Evolutionary conservation across 2,888 invertebrate species (phyloP).

Genomic region (Drosophila affinis): DNA sequence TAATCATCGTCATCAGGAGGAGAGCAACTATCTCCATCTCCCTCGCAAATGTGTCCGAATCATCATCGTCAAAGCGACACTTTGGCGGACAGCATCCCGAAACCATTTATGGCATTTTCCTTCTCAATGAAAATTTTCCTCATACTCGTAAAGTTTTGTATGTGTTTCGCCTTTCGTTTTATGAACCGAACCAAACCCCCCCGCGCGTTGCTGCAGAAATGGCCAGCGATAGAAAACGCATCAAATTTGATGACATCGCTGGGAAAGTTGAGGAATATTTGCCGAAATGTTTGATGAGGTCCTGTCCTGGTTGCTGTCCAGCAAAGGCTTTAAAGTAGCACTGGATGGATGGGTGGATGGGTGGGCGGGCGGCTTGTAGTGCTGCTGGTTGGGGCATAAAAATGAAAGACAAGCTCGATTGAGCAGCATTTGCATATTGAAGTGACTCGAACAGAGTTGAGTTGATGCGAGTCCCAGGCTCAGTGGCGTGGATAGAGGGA

Average conservation of each 20-base stretch:
- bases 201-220: slow-evolving; percentile 55
- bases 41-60: slow-evolving; percentile 22
- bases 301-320: slow-evolving; percentile 3
- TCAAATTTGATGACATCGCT: slow-evolving; percentile 62
- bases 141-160: slow-evolving; percentile 65
- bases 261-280: slow-evolving; percentile 34
- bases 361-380: not conserved
- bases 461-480: not conserved
- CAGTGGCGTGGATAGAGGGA: slow-evolving; percentile 6
- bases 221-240: slow-evolving; percentile 73
- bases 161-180: slow-evolving; percentile 43
- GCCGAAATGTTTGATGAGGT: slow-evolving; percentile 15
- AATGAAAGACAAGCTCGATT: slow-evolving; percentile 70
- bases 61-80: slow-evolving; percentile 43
- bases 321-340: slow-evolving; percentile 52
- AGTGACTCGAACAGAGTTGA: slow-evolving; percentile 56
- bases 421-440: slow-evolving; percentile 76
- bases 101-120: slow-evolving; percentile 60
- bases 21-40: not conserved
- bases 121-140: slow-evolving; percentile 45
- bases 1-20: not conserved
- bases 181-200: slow-evolving; percentile 54
- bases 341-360: slow-evolving; percentile 17
- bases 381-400: slow-evolving; percentile 51
- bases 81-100: slow-evolving; percentile 40